A percentile compares a stretch with the other conserved stretches of the same genome.
Evolutionary conservation across 2,888 invertebrate species (phyloP).

Genomic region (Plagodis pulveraria): DNA sequence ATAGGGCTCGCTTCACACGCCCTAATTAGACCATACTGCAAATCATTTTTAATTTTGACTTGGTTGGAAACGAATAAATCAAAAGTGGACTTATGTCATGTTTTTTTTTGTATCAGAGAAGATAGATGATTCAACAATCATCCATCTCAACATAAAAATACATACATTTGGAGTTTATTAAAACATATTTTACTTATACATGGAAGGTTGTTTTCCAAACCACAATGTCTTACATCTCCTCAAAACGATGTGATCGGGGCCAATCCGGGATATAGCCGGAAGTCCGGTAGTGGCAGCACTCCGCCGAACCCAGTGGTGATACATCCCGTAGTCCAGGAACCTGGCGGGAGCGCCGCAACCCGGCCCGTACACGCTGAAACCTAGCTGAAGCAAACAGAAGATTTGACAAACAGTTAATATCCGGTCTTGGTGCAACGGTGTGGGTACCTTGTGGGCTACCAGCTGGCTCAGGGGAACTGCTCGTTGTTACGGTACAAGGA

Average conservation of each 20-base stretch:
- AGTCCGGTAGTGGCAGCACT: constrained; percentile 49
- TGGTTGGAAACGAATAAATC: too few species aligned
- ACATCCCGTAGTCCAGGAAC: constrained; percentile 60
- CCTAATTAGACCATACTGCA: too few species aligned
- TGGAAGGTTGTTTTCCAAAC: background rate
- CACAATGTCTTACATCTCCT: constrained; percentile 46
- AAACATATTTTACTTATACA: too few species aligned
- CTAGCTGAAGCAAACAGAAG: constrained; percentile 47
- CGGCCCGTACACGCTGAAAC: constrained; percentile 61
- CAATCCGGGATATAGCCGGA: constrained; percentile 54
- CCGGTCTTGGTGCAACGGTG: background rate
- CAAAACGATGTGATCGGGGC: constrained; percentile 48
- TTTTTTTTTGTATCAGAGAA: too few species aligned
- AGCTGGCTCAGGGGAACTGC: background rate
- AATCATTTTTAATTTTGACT: too few species aligned
- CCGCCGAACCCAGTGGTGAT: constrained; percentile 50
- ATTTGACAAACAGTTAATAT: background rate
- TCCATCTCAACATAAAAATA: too few species aligned
- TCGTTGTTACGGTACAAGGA: too few species aligned
- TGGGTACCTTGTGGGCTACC: too few species aligned
- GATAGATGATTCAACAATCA: too few species aligned
- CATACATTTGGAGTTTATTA: too few species aligned
- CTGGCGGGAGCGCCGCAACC: constrained; percentile 59
- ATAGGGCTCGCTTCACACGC: too few species aligned
- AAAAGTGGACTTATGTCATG: too few species aligned